Percentiles rank a stretch among this genome's conserved stretches.
Evolutionary conservation across 2,113 vertebrate species (phyloP).

Genomic region (Thamnophis sirtalis): DNA sequence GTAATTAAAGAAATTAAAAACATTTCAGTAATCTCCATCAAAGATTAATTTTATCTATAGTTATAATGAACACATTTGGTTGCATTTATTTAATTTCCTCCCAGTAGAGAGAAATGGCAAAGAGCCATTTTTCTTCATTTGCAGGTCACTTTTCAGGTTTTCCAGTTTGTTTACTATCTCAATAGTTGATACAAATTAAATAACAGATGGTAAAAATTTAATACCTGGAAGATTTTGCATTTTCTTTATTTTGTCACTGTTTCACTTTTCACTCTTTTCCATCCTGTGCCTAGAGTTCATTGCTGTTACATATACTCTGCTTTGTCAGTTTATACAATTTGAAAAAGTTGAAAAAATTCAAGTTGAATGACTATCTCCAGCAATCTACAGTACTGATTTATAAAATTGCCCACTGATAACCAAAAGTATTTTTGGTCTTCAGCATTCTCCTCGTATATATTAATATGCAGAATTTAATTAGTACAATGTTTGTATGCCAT

Average conservation of each 20-base stretch:
- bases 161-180: slow-evolving; percentile 1
- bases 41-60: background rate
- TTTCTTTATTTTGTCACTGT: background rate
- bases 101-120: background rate
- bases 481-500: background rate
- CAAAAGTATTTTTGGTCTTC: background rate
- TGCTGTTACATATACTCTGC: background rate
- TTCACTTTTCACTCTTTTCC: background rate
- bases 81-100: background rate
- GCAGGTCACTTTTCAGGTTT: background rate
- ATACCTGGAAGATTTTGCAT: background rate
- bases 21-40: background rate
- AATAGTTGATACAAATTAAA: background rate
- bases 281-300: background rate
- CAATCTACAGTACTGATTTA: background rate
- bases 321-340: background rate
- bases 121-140: background rate
- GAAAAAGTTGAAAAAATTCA: background rate
- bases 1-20: background rate
- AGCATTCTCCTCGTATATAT: background rate
- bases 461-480: background rate
- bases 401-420: background rate
- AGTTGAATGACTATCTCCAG: background rate
- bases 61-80: background rate
- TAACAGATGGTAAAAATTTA: background rate